Base-by-base conservation (phyloP, 1,140 invertebrate species). In the Ostrea denselamellosa region DNA sequence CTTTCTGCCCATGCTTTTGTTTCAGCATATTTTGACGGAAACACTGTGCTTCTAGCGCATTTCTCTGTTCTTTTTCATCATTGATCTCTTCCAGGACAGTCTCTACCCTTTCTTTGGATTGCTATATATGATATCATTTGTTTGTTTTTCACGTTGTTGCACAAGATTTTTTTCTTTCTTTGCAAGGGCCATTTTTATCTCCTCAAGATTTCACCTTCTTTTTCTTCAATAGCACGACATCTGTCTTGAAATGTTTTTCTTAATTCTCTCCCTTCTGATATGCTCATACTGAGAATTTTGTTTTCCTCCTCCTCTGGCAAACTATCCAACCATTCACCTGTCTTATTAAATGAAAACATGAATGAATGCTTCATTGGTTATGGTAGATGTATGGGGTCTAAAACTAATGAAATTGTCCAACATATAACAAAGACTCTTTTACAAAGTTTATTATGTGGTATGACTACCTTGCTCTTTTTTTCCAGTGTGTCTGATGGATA, bases 311-410 rank as follows among this genome's bases (percentile, higher is more conserved):
- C 86, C 7, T 85, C 53, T 19, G 62, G 9, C 34, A 90, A 58
- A 14, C 44, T 17, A 3, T 71, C 34, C 14, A 90, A 65, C 90
- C 91, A 91, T 14, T 89, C 58, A 14, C 77, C 51, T 68, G 89
- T 90, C 82, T 89, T 91, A 62, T 91, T 90, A 52, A 87, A 88
- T 12, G 86, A 89, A 88, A 90, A 90, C 82, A 90, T 85, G 0
- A 91, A n/a, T 62, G 81, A 87, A 91, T 19, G 90, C 85, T 54
- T 91, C 87, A 85, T 90, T 90, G n/a, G 85, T 85, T 22, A 90
- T 68, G 52, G 83, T 58, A n/a, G 81, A 86, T 19, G 87, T 87
- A 85, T 91, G 90, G n/a, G 91, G 90, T 25, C 89, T 52, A 54
- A 85, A 87, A 44, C 77, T 87, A n/a, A 87, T 34, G 12, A 87